These are phyloP conservation scores for Pogonomyrmex barbatus DNA, from an alignment of 1,140 invertebrate species.

Conservation along the genomic window DNA sequence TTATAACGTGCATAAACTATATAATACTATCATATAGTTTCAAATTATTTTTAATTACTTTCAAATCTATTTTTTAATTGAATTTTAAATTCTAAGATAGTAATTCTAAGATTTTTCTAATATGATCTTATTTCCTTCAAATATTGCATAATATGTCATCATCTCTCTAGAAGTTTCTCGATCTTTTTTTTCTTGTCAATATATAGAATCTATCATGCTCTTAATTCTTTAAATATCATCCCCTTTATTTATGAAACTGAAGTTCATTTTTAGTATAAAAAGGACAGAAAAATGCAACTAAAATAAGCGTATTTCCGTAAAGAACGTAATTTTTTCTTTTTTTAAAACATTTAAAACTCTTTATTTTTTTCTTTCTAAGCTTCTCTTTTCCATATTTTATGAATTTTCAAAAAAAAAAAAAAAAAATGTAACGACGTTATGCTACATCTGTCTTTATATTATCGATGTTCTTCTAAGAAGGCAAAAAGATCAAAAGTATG, in stretches of 20 bases:
- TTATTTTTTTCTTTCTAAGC: not conserved
- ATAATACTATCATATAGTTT: too few species aligned
- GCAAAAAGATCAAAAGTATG: not conserved
- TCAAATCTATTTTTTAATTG: too few species aligned
- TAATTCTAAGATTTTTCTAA: too few species aligned
- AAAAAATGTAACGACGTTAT: not conserved
- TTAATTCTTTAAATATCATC: not conserved
- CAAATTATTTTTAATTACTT: too few species aligned
- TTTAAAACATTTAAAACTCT: not conserved
- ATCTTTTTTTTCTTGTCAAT: not conserved
- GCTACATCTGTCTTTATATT: not conserved
- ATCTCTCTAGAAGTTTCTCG: not conserved
- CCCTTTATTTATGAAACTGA: not conserved
- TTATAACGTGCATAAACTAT: not conserved
- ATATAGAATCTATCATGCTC: not conserved
- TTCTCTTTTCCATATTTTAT: not conserved
- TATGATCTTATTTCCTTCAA: too few species aligned
- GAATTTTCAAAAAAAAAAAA: not conserved
- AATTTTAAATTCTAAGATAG: too few species aligned
- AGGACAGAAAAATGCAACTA: not conserved
- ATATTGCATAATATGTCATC: too few species aligned
- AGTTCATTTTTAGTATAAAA: not conserved
- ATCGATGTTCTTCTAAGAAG: not conserved
- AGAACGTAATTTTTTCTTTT: not conserved
- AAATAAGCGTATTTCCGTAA: not conserved